Base-by-base conservation (phyloP, 2,888 invertebrate genomes). In the Lamellibrachia satsuma region DNA sequence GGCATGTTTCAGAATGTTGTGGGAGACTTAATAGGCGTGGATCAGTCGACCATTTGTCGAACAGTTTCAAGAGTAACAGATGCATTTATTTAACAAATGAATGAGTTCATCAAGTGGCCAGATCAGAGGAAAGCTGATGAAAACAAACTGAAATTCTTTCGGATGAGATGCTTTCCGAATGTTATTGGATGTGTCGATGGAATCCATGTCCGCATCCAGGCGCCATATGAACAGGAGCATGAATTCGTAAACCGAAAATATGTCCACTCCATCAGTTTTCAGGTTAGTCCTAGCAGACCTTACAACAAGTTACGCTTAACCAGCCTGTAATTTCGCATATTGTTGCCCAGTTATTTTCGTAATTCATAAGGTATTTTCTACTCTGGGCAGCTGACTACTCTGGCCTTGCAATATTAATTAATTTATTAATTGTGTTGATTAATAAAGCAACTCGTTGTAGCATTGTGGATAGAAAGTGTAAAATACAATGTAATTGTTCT, bases 121-220 rank as follows among this genome's bases (percentile, higher is more conserved):
- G 51, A 60, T 6, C 51, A 15, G 8, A n/a, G 27, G 11, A 91
- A 57, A 22, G 60, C 60, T 1, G 27, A 91, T 22, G 51, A 75
- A 27, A 92, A 52, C 4, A 93, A 52, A 6, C 52, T 51, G 1
- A 27, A 90, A 7, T 93, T 93, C 91, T 93, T 51, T 27, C 22
- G n/a, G 3, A 60, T 90, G 6, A 91, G 92, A n/a, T 52, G 92
- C 9, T 93, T 93, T 90, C 93, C 92, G 2, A 92, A 92, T 93
- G 93, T 93, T 0, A 90, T 93, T 9, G 93, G 92, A 11, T 93
- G 93, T 92, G 92, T 93, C 39, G 93, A 93, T 52, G 91, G 93
- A 52, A 93, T 91, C 6, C 92, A 90, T 39, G 52, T 91, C 3
- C 91, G 27, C 11, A 93, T 93, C n/a, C 90, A 52, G 90, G 90